phyloP scores from a whole-genome alignment of 2,888 invertebrate genomes.

The Acleris literana region DNA sequence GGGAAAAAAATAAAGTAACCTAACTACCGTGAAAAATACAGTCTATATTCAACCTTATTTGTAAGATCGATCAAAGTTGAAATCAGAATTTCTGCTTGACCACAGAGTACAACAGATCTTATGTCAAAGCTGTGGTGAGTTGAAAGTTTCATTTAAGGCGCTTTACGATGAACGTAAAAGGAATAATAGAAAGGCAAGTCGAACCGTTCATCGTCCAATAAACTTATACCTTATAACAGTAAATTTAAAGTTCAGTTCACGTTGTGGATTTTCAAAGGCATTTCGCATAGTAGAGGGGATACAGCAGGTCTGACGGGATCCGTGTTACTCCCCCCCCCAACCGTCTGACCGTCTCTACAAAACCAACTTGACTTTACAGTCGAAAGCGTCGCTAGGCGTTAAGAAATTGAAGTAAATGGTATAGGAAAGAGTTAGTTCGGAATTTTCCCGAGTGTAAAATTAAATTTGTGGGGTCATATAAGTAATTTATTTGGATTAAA shows the following conservation, averaged over 20 bases:
- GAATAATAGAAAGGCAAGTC: slow-evolving; percentile 33
- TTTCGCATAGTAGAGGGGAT: slow-evolving; percentile 31
- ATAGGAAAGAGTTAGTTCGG: neutral
- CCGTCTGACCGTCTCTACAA: slow-evolving; percentile 11
- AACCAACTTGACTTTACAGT: neutral
- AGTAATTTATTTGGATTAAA: slow-evolving; percentile 10
- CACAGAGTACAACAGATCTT: slow-evolving; percentile 31
- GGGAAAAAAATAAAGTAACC: neutral
- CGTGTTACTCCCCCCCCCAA: slow-evolving; percentile 31
- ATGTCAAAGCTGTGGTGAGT: slow-evolving; percentile 24
- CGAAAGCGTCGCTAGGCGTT: neutral
- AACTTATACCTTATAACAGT: neutral
- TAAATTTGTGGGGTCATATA: slow-evolving; percentile 12
- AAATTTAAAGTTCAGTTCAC: neutral
- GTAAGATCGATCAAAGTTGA: neutral
- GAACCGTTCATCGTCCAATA: neutral
- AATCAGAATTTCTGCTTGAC: neutral
- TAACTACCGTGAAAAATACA: neutral
- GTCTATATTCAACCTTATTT: neutral
- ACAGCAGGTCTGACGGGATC: slow-evolving; percentile 28
- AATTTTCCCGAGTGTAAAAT: neutral
- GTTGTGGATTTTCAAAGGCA: slow-evolving; percentile 1
- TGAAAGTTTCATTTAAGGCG: slow-evolving; percentile 32
- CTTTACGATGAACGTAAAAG: slow-evolving; percentile 27
- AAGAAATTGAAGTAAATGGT: too few species aligned